Percentiles rank a stretch among this genome's conserved stretches.
phyloP scores from a whole-genome alignment of 2,113 vertebrate species.

The Sturnus vulgaris region DNA sequence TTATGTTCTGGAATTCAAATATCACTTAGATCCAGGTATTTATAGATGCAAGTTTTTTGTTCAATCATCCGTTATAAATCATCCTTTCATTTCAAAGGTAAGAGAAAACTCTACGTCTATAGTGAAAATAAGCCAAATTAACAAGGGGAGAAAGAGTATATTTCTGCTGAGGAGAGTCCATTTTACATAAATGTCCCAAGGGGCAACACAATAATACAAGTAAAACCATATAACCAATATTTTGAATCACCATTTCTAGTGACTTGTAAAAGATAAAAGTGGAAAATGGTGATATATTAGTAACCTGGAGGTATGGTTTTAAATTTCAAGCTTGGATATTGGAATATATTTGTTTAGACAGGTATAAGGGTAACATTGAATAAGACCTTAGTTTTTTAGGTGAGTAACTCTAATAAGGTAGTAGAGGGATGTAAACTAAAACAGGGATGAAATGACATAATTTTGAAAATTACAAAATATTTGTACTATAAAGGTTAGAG shows the following conservation, averaged over 20 bases:
- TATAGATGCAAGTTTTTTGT: neutral
- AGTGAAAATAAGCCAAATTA: neutral
- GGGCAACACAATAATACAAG: neutral
- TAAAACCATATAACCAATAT: constrained; percentile 35
- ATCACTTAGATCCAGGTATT: neutral
- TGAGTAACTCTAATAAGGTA: neutral
- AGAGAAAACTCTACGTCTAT: neutral
- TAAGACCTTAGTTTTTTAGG: neutral
- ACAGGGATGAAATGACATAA: neutral
- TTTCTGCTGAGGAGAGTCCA: neutral
- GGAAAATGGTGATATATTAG: neutral
- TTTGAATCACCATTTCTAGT: constrained; percentile 23
- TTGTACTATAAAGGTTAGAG: neutral
- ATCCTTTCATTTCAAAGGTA: neutral
- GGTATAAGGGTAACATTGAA: neutral
- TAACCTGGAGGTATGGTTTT: constrained; percentile 36
- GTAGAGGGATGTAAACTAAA: neutral
- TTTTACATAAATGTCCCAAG: neutral
- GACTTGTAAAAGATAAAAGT: neutral
- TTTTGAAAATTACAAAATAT: neutral
- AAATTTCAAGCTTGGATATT: constrained; percentile 2
- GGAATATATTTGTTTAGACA: constrained; percentile 2
- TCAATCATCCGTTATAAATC: neutral
- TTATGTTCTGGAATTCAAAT: neutral
- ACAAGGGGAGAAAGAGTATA: neutral